These are phyloP conservation scores for Cotesia typhae DNA, from an alignment of 1,140 invertebrate genomes.

Conservation along the genomic window DNA sequence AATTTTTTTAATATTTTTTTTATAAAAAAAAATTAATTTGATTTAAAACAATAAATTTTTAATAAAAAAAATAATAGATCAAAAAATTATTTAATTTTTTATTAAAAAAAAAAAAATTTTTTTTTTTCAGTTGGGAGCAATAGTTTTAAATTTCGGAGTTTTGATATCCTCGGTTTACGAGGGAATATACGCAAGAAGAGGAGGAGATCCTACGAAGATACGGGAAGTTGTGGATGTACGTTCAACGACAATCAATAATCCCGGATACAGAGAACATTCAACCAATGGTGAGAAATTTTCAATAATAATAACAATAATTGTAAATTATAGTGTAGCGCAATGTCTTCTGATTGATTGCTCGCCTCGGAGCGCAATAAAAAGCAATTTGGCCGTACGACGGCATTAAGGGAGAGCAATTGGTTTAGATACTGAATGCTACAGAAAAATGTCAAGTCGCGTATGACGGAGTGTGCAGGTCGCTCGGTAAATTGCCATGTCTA, in stretches of 20 bases:
- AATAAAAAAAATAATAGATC: not conserved
- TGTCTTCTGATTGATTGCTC: too few relatives aligned
- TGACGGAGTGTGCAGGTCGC: not conserved
- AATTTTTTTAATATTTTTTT: not conserved
- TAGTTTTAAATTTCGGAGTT: slow-evolving; percentile 76
- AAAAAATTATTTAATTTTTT: too few relatives aligned
- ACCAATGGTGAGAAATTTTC: slow-evolving; percentile 64
- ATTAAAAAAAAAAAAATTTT: not conserved
- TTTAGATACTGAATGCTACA: not conserved
- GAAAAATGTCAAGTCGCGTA: not conserved
- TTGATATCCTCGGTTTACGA: slow-evolving; percentile 82
- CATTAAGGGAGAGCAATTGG: not conserved
- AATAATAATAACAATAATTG: too few relatives aligned
- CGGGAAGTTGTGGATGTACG: slow-evolving; percentile 67
- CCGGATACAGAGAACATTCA: slow-evolving; percentile 79
- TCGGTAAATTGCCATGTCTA: slow-evolving; percentile 35
- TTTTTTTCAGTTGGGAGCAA: slow-evolving; percentile 75
- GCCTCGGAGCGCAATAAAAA: too few relatives aligned
- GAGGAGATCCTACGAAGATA: slow-evolving; percentile 80
- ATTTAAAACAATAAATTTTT: not conserved
- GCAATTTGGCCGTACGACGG: too few relatives aligned
- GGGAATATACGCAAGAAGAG: slow-evolving; percentile 74
- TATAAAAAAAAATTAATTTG: not conserved
- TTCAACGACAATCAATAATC: slow-evolving; percentile 82
- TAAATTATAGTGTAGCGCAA: too few relatives aligned